Conservation (phyloP, 2,113 vertebrate species). For the Amphilophus citrinellus region DNA sequence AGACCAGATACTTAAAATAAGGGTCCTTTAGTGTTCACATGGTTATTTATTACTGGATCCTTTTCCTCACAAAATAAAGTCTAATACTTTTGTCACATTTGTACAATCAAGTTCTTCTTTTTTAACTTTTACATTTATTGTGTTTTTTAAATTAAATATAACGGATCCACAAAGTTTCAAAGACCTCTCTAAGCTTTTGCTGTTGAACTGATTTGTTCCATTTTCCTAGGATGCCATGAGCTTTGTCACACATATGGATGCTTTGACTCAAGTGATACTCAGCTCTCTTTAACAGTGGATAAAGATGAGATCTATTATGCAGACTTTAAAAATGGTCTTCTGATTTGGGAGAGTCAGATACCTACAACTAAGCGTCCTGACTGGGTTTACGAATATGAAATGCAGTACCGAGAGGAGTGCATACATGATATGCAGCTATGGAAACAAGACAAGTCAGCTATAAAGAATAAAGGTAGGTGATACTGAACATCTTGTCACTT, state of each 20-base stretch:
- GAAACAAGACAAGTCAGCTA: too few species aligned
- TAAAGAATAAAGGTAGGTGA: too few species aligned
- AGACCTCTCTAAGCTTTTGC: neutral
- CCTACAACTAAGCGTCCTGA: neutral
- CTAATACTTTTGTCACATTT: too few species aligned
- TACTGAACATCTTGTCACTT: too few species aligned
- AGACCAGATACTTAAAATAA: too few species aligned
- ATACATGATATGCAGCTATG: accelerated
- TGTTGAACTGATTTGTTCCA: neutral
- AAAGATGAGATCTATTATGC: slow-evolving; percentile 2
- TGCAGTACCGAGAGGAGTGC: neutral
- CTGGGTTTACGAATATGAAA: neutral
- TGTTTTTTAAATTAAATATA: too few species aligned
- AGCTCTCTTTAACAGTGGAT: neutral
- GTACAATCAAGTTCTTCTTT: too few species aligned
- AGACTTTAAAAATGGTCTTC: neutral
- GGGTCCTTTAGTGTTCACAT: too few species aligned
- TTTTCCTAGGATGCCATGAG: neutral
- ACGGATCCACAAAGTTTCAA: too few species aligned
- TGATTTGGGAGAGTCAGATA: slow-evolving; percentile 23
- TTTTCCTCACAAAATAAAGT: too few species aligned
- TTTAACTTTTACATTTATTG: too few species aligned
- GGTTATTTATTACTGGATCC: too few species aligned
- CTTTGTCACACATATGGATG: slow-evolving; percentile 25
- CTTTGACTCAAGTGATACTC: slow-evolving; percentile 13